Evolutionary conservation across 2,888 invertebrate species (phyloP).

Genomic region (Cheilosia urbana): DNA sequence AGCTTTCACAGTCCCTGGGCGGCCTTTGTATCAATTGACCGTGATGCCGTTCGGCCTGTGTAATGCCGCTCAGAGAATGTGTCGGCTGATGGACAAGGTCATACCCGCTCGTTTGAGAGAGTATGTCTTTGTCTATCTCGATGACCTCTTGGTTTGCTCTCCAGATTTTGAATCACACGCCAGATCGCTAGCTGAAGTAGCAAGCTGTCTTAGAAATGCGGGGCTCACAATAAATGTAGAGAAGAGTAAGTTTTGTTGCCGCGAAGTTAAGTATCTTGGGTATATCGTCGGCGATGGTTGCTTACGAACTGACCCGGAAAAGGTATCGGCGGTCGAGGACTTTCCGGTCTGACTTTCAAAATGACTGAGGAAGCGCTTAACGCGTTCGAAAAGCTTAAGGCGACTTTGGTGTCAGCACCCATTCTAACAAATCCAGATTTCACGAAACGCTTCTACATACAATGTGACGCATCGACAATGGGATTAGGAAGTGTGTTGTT

Average conservation of each 20-base stretch:
- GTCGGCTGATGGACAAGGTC: slow-evolving; percentile 5
- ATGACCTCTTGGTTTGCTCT: neutral
- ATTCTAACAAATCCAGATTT: neutral
- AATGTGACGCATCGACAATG: too few species aligned
- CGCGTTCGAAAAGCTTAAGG: too few species aligned
- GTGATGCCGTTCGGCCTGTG: neutral
- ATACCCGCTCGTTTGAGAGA: neutral
- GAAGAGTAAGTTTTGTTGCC: too few species aligned
- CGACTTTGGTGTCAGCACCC: neutral
- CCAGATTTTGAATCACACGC: neutral
- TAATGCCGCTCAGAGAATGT: neutral
- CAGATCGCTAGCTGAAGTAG: neutral
- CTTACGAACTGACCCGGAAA: neutral
- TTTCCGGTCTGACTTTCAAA: too few species aligned
- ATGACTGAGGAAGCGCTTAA: too few species aligned
- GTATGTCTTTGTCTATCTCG: neutral
- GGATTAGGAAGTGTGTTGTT: too few species aligned
- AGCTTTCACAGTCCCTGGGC: too few species aligned
- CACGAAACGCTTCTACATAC: too few species aligned
- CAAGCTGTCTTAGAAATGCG: neutral
- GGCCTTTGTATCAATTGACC: too few species aligned
- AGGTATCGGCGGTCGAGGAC: neutral
- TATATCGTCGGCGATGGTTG: neutral
- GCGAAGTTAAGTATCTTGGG: too few species aligned
- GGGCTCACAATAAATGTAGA: too few species aligned